Base-by-base conservation (phyloP, 2,113 vertebrate species). In the Corvus moneduloides region DNA sequence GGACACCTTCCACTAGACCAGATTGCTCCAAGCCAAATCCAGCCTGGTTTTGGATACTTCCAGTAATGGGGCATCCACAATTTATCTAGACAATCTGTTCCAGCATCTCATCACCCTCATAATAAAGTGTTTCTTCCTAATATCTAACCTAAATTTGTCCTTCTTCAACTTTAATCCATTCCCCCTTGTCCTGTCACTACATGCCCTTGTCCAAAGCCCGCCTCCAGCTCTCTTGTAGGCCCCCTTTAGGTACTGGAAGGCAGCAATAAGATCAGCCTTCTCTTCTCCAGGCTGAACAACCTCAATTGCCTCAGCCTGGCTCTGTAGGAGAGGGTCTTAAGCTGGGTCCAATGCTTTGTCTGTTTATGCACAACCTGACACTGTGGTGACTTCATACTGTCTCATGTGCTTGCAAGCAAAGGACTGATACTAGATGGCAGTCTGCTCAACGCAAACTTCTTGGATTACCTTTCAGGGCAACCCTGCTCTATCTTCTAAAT, bases 341-440 rank as follows among this genome's bases (percentile, higher is more conserved):
- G 6, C 7, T 78, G 32, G 3, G 9, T 28, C 51, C 39, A 51
- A 5, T 39, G 12, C 10, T 69, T 22, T 18, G 21, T 37, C 23
- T 64, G 16, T 73, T 61, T 69, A 44, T 41, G 59, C n/a, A 77
- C 27, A 61, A 68, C 35, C 3, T 28, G 22, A 62, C 16, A 52
- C 0, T 0, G 16, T 23, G 10, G 7, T 37, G 10, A 27, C 58
- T 64, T 81, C 55, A 37, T 39, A 19, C 6, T 49, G 19, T 43
- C 30, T 73, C 30, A 11, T 20, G 16, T 2, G 2, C 2, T 2
- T 33, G 16, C 18, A 73, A 89, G 18, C 8, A 39, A 63, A 69
- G 10, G 16, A 64, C 37, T 43, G 11, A 18, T 56, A 24, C 1
- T 9, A 49, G 20, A 35, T 24, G 33, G 5, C 6, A 27, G 28